Conservation (phyloP, 2,888 invertebrate species). For the Tenthredo livida region DNA sequence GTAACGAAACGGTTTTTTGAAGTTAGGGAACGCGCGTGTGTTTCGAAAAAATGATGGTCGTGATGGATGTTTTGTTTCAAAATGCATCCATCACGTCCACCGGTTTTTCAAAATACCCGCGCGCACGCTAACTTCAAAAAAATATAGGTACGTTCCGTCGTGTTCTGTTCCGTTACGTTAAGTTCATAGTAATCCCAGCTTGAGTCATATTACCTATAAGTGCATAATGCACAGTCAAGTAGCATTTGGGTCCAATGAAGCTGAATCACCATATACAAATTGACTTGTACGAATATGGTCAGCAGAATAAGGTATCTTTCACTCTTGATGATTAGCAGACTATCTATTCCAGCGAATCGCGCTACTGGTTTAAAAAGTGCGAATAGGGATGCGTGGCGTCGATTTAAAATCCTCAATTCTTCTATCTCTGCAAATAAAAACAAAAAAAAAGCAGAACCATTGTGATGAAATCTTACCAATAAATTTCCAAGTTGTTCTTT, state of each 20-base stretch:
- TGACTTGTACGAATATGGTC: neutral
- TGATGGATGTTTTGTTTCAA: no score
- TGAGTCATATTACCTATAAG: neutral
- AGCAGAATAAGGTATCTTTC: neutral
- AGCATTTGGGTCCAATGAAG: neutral
- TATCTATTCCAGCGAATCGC: neutral
- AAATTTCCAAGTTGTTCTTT: neutral
- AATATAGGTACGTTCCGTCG: no score
- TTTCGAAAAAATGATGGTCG: no score
- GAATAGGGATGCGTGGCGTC: conserved; percentile 22
- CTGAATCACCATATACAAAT: neutral
- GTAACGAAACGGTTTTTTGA: no score
- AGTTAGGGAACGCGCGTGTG: no score
- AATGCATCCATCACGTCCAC: no score
- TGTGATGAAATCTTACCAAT: neutral
- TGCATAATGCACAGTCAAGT: neutral
- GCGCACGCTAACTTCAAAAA: no score
- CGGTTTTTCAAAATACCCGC: no score
- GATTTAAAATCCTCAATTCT: conserved; percentile 2
- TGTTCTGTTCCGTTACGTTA: no score
- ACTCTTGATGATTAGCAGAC: conserved; percentile 14
- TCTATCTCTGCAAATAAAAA: neutral
- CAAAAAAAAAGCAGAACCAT: neutral
- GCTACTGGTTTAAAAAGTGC: neutral
- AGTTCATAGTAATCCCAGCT: no score